Conservation (phyloP, 2,797 vertebrate genomes). For the Enteromius afrohamiltoni region DNA sequence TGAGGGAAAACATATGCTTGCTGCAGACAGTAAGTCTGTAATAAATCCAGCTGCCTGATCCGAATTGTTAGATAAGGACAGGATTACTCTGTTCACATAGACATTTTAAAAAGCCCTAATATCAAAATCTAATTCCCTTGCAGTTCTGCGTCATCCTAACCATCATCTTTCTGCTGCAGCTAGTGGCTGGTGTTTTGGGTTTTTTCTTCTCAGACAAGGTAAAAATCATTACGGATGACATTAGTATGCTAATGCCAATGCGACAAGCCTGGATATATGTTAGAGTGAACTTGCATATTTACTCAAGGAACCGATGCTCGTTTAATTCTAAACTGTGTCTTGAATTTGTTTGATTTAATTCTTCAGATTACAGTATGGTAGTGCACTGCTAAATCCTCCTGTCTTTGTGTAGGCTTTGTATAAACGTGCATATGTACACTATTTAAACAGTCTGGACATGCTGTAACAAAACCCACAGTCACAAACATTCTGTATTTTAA, state of each 20-base stretch:
- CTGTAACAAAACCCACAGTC: neutral
- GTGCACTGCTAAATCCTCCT: neutral
- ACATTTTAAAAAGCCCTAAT: neutral
- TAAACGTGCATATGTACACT: neutral
- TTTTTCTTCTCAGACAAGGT: constrained; percentile 94
- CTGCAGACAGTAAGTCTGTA: constrained; percentile 82
- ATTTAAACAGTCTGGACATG: neutral
- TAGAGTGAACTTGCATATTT: neutral
- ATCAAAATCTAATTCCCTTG: neutral
- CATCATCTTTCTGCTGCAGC: constrained; percentile 89
- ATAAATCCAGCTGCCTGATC: neutral
- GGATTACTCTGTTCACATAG: neutral
- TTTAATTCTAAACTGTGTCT: neutral
- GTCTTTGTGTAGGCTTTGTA: constrained; percentile 9
- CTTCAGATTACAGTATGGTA: neutral
- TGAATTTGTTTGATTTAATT: constrained; percentile 3
- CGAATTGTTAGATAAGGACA: neutral
- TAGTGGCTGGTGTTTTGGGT: constrained; percentile 85
- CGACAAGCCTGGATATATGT: neutral
- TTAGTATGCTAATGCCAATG: neutral
- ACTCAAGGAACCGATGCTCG: neutral
- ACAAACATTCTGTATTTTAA: neutral
- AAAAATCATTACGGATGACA: constrained; percentile 14
- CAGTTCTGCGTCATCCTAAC: constrained; percentile 90
- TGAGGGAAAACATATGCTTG: constrained; percentile 93